phyloP scores from a whole-genome alignment of 2,888 invertebrate species.

The Hydrotaea cyrtoneurina region DNA sequence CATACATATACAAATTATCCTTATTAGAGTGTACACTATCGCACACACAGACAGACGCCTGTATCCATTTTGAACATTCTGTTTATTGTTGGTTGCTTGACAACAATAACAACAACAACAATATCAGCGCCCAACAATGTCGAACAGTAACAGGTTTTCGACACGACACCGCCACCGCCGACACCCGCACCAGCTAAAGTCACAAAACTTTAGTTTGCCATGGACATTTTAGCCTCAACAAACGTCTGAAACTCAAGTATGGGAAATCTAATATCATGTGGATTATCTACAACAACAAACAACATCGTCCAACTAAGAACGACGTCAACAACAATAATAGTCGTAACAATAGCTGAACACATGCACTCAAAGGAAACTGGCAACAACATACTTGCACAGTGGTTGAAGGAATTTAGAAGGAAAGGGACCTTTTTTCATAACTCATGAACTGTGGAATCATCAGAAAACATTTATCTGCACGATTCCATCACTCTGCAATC shows the following conservation, averaged over 20 bases:
- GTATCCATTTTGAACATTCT: not conserved
- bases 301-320: not conserved
- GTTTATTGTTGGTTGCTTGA: constrained; percentile 42
- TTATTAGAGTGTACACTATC: constrained; percentile 28
- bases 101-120: constrained; percentile 18
- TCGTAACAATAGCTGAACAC: too few relatives aligned
- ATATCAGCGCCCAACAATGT: constrained; percentile 20
- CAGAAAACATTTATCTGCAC: too few relatives aligned
- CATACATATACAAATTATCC: constrained; percentile 44
- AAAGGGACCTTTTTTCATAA: too few relatives aligned
- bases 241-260: not conserved
- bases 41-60: not conserved
- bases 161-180: constrained; percentile 15
- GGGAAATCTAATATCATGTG: constrained; percentile 38
- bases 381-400: constrained; percentile 4
- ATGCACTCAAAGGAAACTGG: not conserved
- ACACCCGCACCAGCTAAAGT: constrained; percentile 11
- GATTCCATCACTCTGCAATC: too few relatives aligned
- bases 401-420: not conserved
- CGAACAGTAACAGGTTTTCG: constrained; percentile 43
- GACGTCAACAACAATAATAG: not conserved
- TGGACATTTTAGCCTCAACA: not conserved
- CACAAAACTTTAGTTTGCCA: not conserved
- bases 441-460: too few relatives aligned
- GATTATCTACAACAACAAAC: constrained; percentile 29